Base-by-base conservation (phyloP, 2,888 invertebrate genomes). In the Parnassius glacialis region DNA sequence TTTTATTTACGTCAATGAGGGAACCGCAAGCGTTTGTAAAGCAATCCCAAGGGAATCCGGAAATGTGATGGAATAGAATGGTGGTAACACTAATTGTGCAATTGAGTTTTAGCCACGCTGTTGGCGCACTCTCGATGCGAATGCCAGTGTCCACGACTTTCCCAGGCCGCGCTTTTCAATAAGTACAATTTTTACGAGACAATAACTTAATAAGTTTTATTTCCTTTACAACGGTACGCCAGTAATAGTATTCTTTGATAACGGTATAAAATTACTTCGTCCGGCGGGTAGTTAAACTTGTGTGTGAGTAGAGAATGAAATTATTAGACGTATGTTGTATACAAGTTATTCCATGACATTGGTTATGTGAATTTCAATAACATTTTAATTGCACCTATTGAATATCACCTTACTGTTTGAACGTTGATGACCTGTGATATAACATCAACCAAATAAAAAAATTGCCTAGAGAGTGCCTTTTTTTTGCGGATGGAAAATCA, bases 41-140 rank as follows among this genome's bases (percentile, higher is more conserved):
- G 75, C 79, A 81, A 85, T 84, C 83, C 80, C 80, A 71, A 82
- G 85, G 80, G 86, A 89, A 85, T 88, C 89, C 87, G 87, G 87
- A 88, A 87, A 81, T 12, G 16, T 79, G 73, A 74, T 74, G 57
- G 64, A 59, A 59, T 50, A 66, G 13, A 67, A 58, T 64, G 71
- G 70, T 74, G 77, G 74, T 75, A 79, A 75, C 79, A 73, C 76
- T 86, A 85, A 87, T 88, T 85, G 84, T 85, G 84, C 83, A 87
- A 87, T 85, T 81, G 84, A 82, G 80, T 79, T 81, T 83, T 81
- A 80, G 81, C 74, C 76, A 81, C 82, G 81, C 72, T 72, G 72
- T 71, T 61, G 69, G 64, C 9, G 48, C 11, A 13, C 13, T 13
- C n/a, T 48, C 13, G 71, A 72, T 73, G 73, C 73, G 68, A 70